Evolutionary conservation across 2,888 invertebrate genomes (phyloP).

Genomic region (Eugnorisma glareosa): DNA sequence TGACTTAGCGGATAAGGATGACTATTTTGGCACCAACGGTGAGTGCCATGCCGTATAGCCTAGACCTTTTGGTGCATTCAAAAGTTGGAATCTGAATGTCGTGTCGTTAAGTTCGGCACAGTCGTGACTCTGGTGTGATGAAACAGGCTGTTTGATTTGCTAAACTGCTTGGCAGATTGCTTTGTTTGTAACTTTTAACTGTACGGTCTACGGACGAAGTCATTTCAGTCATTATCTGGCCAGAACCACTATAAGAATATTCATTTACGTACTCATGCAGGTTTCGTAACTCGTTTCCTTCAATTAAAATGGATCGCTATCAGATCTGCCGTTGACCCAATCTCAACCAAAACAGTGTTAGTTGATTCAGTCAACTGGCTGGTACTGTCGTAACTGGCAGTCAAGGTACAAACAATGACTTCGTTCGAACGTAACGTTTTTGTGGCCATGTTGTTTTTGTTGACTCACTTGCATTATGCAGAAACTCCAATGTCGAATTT

Average conservation of each 20-base stretch:
- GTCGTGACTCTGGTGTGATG: slow-evolving; percentile 71
- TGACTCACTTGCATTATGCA: slow-evolving; percentile 65
- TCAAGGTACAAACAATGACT: slow-evolving; percentile 57
- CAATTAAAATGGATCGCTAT: slow-evolving; percentile 62
- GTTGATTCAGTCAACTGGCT: slow-evolving; percentile 28
- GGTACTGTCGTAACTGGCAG: slow-evolving; percentile 37
- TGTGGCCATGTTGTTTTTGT: slow-evolving; percentile 48
- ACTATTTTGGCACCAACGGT: slow-evolving; percentile 92
- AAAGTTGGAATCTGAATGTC: slow-evolving; percentile 67
- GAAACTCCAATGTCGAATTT: slow-evolving; percentile 49
- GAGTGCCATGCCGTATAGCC: slow-evolving; percentile 80
- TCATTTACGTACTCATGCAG: slow-evolving; percentile 42
- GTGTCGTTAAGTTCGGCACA: slow-evolving; percentile 71
- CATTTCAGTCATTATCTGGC: slow-evolving; percentile 58
- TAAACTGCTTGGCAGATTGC: slow-evolving; percentile 69
- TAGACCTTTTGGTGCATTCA: slow-evolving; percentile 67
- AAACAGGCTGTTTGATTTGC: slow-evolving; percentile 72
- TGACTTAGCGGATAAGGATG: slow-evolving; percentile 92
- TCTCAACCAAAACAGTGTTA: slow-evolving; percentile 56
- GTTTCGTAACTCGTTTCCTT: slow-evolving; percentile 64
- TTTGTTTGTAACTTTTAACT: slow-evolving; percentile 68
- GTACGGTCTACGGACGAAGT: slow-evolving; percentile 57
- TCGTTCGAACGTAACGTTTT: slow-evolving; percentile 63
- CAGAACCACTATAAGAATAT: slow-evolving; percentile 39
- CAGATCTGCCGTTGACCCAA: slow-evolving; percentile 62